These are phyloP conservation scores for Botia kubotai DNA, from an alignment of 2,797 vertebrate species.

Conservation along the genomic window DNA sequence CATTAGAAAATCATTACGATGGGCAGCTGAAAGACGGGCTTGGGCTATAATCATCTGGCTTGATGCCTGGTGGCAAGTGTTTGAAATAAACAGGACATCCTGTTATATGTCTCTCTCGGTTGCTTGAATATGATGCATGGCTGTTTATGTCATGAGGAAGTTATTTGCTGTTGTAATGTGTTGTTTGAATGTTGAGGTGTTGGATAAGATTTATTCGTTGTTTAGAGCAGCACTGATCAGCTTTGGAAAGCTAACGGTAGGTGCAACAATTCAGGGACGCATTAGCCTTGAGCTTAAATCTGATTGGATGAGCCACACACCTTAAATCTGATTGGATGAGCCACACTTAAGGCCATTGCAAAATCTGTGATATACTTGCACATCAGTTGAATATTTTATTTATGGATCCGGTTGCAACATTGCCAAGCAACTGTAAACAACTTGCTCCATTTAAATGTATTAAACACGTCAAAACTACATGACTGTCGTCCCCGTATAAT, in stretches of 20 bases:
- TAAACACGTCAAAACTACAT: too few relatives aligned
- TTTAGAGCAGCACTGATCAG: background rate
- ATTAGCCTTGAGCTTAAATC: background rate
- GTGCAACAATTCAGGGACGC: background rate
- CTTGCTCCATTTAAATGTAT: too few relatives aligned
- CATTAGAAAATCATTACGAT: conserved; percentile 43
- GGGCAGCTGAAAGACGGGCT: conserved; percentile 33
- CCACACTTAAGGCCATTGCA: background rate
- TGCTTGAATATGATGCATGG: conserved; percentile 30
- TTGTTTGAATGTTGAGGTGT: background rate
- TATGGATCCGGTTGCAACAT: too few relatives aligned
- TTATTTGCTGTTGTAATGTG: conserved; percentile 11
- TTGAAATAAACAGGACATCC: conserved; percentile 17
- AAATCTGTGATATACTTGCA: background rate
- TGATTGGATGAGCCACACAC: too few relatives aligned
- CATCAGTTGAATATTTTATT: background rate
- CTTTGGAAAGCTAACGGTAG: background rate
- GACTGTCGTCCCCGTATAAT: too few relatives aligned
- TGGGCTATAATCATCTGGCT: conserved; percentile 15
- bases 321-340: background rate
- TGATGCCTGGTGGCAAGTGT: conserved; percentile 15
- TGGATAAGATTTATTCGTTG: conserved; percentile 2
- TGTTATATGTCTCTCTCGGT: conserved; percentile 37
- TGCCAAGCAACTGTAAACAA: too few relatives aligned
- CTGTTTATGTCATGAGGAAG: conserved; percentile 35